Evolutionary conservation across 1,140 invertebrate species (phyloP).

Genomic region (Trinorchestia longiramus): DNA sequence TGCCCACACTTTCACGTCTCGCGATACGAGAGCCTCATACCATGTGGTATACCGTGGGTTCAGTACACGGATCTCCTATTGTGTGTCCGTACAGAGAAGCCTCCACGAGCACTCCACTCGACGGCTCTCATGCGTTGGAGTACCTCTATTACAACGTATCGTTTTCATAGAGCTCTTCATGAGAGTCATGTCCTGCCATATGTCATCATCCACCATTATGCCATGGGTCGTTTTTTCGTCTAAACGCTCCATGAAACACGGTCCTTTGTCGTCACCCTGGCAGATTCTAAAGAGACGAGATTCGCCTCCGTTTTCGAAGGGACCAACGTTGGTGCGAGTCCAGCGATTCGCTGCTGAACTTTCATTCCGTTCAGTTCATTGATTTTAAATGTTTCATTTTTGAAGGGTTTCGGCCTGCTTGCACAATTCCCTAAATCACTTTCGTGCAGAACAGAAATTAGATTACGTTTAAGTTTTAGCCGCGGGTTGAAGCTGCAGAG

Average conservation of each 20-base stretch:
- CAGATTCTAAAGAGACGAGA: conserved; percentile 16
- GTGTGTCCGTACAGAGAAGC: neutral
- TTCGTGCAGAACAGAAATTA: neutral
- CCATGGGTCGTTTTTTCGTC: conserved; percentile 35
- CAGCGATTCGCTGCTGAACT: neutral
- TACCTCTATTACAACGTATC: conserved; percentile 47
- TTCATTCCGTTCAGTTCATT: neutral
- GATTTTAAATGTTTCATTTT: neutral
- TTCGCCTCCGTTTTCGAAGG: neutral
- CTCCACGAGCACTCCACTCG: conserved; percentile 1
- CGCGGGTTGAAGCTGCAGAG: neutral
- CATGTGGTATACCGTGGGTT: neutral
- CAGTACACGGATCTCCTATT: neutral
- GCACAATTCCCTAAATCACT: neutral
- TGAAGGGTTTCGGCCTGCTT: neutral
- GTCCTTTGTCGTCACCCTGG: conserved; percentile 6
- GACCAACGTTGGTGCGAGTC: neutral
- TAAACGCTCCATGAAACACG: conserved; percentile 52
- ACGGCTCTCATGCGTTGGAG: neutral
- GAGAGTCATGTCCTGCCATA: conserved; percentile 50
- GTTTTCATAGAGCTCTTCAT: conserved; percentile 51
- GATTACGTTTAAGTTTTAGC: neutral
- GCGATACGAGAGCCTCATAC: neutral
- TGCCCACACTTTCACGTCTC: neutral
- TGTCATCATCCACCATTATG: conserved; percentile 52